Evolutionary conservation across 2,797 vertebrate genomes (phyloP).

Genomic region (Pelobates cultripes): DNA sequence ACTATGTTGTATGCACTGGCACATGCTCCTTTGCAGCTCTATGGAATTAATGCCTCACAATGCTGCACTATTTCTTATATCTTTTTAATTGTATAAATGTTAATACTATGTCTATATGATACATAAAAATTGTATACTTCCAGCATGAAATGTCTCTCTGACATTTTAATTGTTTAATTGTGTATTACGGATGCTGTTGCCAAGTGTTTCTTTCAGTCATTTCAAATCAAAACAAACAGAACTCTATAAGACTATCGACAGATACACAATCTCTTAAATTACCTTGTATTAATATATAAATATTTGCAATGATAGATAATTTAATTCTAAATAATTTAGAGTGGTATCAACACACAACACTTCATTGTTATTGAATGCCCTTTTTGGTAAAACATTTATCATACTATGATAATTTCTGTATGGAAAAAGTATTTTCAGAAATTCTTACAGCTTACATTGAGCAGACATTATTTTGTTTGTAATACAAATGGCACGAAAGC

Average conservation of each 20-base stretch:
- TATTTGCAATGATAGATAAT: conserved; percentile 35
- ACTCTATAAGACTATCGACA: not conserved
- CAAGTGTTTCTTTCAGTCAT: not conserved
- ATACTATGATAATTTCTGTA: not conserved
- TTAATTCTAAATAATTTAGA: conserved; percentile 46
- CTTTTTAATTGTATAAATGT: too few relatives aligned
- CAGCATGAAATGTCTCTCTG: not conserved
- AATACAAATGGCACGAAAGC: too few relatives aligned
- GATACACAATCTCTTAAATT: conserved; percentile 23
- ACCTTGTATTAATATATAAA: conserved; percentile 53
- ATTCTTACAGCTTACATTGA: too few relatives aligned
- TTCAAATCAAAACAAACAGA: conserved; percentile 22
- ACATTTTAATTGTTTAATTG: not conserved
- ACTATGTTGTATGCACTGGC: too few relatives aligned
- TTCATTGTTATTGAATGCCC: conserved; percentile 4
- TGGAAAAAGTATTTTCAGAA: not conserved
- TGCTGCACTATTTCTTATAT: too few relatives aligned
- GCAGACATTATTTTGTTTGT: too few relatives aligned
- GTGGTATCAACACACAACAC: conserved; percentile 40
- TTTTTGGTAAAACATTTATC: not conserved
- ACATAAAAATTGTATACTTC: too few relatives aligned
- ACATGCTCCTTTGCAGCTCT: too few relatives aligned
- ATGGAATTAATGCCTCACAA: too few relatives aligned
- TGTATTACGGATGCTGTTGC: not conserved
- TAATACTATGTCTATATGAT: too few relatives aligned